Evolutionary conservation across 2,113 vertebrate species (phyloP), one percentile per base, ranked within the genome.

Genomic region (Poeciliopsis turrubarensis): DNA sequence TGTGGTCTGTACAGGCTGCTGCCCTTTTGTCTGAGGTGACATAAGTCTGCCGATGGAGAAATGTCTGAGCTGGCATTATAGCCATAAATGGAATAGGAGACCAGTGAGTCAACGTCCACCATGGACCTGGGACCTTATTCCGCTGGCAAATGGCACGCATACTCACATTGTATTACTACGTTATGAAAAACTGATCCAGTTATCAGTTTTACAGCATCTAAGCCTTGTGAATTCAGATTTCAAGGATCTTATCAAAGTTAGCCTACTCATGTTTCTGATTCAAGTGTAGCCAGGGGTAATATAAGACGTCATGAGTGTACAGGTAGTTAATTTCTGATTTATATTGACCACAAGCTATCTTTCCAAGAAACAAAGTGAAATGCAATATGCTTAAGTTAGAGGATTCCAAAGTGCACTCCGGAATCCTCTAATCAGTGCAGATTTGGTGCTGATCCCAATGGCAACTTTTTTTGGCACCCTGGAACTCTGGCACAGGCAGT

Each of bases 81-180:
- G 51, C 86, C 87, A 84, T 91, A 89, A 86, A 90, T 78, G 82
- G 84, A 61, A 62, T 78, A 60, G 68, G 27, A 17, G 32, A 32
- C 51, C 27, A 76, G 68, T 76, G 84, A 89, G 62, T 65, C 65
- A 41, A 63, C n/a, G 30, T 65, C 65, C 19, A 19, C 68, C 68
- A 57, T 79, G 12, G 25, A 74, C 39, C 8, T 68, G 29, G 63
- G 67, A 71, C 1, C 0, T 63, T 72, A 37, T 30, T 74, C 60
- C 47, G 25, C 26, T 62, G 69, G 31, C 70, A 80, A 5, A 30
- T 12, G 31, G 14, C 51, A 75, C 17, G 29, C 67, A 60, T 30
- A 34, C 31, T 30, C 2, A 5, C 44, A 30, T 32, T 44, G 15
- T 14, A 19, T 2, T 27, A 7, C 60, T 54, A 54, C 22, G 7